Base-by-base conservation (phyloP, 2,797 vertebrate genomes). In the Hydrolagus colliei region DNA sequence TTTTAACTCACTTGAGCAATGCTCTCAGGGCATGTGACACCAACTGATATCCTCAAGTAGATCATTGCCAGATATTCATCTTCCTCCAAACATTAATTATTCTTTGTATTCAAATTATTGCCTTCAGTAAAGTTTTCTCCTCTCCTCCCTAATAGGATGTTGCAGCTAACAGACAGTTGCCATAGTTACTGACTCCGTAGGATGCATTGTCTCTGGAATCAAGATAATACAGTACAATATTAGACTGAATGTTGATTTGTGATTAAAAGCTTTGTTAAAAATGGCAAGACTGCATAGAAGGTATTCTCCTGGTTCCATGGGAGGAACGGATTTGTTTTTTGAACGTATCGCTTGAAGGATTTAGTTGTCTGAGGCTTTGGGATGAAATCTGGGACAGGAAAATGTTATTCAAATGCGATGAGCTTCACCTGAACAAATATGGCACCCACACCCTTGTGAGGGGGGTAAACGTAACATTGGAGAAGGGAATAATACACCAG, bases 11-110 rank as follows among this genome's bases (percentile, higher is more conserved):
- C 12, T 71, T 71, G 18, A 8, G 4, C 20, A 9, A 67, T 52
- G 10, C 59, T 76, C 16, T 76, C 20, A 52, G 41, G 18, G 41
- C 18, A 59, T 77, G 41, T 10, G 41, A 59, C 79, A 52, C 41
- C 79, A 68, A 41, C 65, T 20, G 10, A 84, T 9, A 32, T 22
- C 32, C n/a, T 71, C 32, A 20, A 41, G 12, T 41, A 82, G 79
- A 82, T 68, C 59, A 59, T 10, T 59, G 65, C 32, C 32, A 71
- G 18, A 35, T 84, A 68, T 71, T 71, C 65, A 41, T 84, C 71
- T 41, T 71, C 71, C 32, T 84, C 65, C n/a, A 84, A 27, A 71
- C 71, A n/a, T 84, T 71, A 84, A 84, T 84, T 71, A 71, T 84
- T 52, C 67, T 16, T 41, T 41, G 32, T 68, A 16, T 68, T 84